phyloP scores from a whole-genome alignment of 2,113 vertebrate genomes.

The Choloepus hoffmanni region DNA sequence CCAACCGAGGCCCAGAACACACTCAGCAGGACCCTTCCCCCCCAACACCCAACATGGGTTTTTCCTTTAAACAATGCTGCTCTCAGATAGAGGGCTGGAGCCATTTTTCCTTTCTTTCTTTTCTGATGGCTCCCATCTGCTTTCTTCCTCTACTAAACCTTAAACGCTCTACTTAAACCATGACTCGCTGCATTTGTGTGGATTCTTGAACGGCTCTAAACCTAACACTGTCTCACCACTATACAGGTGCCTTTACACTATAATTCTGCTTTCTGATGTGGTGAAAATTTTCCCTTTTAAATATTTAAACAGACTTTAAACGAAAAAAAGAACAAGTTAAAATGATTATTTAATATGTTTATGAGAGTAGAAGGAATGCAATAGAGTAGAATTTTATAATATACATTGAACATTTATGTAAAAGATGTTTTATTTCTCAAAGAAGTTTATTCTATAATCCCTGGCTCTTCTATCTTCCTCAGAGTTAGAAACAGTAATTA shows the following conservation, averaged over 20 bases:
- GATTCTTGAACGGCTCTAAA: no score
- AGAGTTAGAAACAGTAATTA: background rate
- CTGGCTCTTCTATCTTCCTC: background rate
- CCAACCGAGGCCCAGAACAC: no score
- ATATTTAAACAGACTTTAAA: background rate
- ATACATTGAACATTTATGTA: background rate
- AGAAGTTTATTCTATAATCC: background rate
- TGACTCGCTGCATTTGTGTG: no score
- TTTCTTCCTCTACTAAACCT: no score
- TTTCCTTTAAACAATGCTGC: no score
- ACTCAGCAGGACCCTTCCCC: no score
- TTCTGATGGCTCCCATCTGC: no score
- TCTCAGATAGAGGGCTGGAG: no score
- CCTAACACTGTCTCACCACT: background rate
- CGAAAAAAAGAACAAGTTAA: constrained; percentile 38
- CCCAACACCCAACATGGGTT: no score
- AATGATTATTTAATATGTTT: constrained; percentile 64
- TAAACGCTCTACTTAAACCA: no score
- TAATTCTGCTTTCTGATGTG: background rate
- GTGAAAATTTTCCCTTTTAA: constrained; percentile 39
- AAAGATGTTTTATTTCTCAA: constrained; percentile 48
- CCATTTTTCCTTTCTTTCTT: no score
- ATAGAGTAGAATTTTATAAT: constrained; percentile 36
- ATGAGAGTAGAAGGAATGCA: constrained; percentile 44
- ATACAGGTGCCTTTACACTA: background rate